Conservation (phyloP, 2,797 vertebrate genomes). For the Acanthis flammea region DNA sequence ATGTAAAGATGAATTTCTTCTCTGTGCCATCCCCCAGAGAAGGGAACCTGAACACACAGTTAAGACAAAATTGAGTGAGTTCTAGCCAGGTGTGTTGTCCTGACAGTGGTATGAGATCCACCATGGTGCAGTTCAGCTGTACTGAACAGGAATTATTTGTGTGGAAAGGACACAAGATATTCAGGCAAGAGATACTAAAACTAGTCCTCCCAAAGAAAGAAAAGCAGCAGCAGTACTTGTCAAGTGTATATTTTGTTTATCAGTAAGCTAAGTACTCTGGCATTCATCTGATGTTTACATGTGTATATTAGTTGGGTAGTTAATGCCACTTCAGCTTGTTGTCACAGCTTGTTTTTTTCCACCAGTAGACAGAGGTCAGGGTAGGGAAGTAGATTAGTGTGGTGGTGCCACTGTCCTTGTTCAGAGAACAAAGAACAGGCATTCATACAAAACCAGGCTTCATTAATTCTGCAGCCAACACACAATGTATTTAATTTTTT, state of each 20-base stretch:
- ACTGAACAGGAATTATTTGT: not conserved
- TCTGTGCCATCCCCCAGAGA: not conserved
- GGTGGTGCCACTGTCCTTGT: not conserved
- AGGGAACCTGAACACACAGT: not conserved
- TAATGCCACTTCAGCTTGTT: not conserved
- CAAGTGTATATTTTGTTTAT: not conserved
- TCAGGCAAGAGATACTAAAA: not conserved
- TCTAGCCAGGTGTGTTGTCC: not conserved
- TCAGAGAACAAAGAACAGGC: not conserved
- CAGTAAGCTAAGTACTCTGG: not conserved
- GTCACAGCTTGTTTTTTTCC: not conserved
- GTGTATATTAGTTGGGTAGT: not conserved
- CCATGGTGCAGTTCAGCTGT: not conserved
- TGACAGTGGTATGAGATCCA: fast-evolving
- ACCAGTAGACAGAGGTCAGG: not conserved
- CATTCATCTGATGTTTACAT: not conserved
- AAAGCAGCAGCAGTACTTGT: not conserved
- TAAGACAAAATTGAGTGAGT: not conserved
- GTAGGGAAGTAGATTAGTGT: not conserved
- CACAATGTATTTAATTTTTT: not conserved
- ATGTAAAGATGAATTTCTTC: not conserved
- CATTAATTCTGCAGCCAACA: not conserved
- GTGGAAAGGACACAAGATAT: not conserved
- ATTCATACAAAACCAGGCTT: not conserved
- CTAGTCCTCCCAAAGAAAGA: not conserved